Evolutionary conservation across 2,113 vertebrate species (phyloP).

Genomic region (Puma concolor): DNA sequence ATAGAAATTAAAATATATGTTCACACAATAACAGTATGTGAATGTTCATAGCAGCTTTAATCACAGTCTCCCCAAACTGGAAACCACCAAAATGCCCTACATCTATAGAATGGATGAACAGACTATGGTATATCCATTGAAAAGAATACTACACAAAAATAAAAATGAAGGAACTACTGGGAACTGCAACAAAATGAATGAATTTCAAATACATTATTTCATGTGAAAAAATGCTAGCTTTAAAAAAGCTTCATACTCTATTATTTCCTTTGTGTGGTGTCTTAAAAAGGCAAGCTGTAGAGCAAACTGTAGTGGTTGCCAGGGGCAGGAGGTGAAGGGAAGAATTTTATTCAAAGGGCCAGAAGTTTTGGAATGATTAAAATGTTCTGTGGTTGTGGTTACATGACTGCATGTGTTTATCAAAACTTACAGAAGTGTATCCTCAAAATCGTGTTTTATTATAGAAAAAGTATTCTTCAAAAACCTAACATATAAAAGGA

Average conservation of each 20-base stretch:
- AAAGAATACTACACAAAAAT: not conserved
- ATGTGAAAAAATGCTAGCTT: not conserved
- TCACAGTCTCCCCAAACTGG: not conserved
- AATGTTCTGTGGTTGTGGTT: not conserved
- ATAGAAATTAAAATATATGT: not conserved
- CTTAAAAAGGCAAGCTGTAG: not conserved
- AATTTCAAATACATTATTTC: not conserved
- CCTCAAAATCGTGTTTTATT: constrained; percentile 1
- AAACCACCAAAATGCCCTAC: not conserved
- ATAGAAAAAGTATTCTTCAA: not conserved
- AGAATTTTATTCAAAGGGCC: not conserved
- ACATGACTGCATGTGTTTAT: not conserved
- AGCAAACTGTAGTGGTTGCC: not conserved
- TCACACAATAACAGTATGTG: not conserved
- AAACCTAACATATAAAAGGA: not conserved
- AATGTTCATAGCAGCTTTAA: not conserved
- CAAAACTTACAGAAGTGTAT: not conserved
- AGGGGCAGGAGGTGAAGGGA: not conserved
- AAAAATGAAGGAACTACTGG: not conserved
- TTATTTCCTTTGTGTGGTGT: not conserved
- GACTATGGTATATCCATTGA: not conserved
- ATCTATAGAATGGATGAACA: not conserved
- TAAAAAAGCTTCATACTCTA: not conserved
- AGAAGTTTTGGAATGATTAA: not conserved
- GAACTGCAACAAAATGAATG: not conserved